Conservation (phyloP, 2,797 vertebrate genomes). For the Artibeus jamaicensis region DNA sequence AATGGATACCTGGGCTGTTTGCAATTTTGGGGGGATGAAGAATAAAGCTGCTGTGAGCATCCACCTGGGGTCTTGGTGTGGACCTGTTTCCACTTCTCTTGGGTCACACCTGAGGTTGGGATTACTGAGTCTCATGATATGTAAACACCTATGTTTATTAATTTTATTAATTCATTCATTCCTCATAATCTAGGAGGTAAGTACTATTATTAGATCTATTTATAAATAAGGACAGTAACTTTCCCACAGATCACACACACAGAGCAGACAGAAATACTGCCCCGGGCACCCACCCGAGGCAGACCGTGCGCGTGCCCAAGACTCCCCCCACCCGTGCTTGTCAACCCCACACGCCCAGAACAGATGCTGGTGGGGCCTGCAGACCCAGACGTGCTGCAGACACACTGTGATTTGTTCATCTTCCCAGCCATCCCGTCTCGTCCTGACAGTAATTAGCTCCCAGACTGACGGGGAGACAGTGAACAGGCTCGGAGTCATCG, state of each 20-base stretch:
- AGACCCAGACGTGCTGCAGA: slow-evolving; percentile 63
- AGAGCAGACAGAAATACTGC: background rate
- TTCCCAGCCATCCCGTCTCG: slow-evolving; percentile 56
- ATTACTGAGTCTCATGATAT: background rate
- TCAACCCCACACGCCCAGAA: background rate
- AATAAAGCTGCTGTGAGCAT: background rate
- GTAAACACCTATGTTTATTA: background rate
- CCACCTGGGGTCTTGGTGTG: background rate
- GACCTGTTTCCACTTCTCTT: background rate
- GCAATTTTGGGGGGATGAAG: background rate
- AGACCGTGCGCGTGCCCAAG: background rate
- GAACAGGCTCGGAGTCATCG: slow-evolving; percentile 51
- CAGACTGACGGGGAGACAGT: slow-evolving; percentile 66
- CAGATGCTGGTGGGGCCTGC: background rate
- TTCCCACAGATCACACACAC: no score
- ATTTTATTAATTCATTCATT: background rate
- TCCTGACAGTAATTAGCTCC: slow-evolving; percentile 65
- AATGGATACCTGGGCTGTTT: background rate
- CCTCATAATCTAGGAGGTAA: background rate
- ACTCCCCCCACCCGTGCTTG: no score
- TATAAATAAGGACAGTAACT: background rate
- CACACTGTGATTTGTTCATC: slow-evolving; percentile 47
- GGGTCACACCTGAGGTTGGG: background rate
- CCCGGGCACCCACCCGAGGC: background rate
- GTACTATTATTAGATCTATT: background rate